Conservation (phyloP, 2,888 invertebrate genomes). For the Sympetrum striolatum region DNA sequence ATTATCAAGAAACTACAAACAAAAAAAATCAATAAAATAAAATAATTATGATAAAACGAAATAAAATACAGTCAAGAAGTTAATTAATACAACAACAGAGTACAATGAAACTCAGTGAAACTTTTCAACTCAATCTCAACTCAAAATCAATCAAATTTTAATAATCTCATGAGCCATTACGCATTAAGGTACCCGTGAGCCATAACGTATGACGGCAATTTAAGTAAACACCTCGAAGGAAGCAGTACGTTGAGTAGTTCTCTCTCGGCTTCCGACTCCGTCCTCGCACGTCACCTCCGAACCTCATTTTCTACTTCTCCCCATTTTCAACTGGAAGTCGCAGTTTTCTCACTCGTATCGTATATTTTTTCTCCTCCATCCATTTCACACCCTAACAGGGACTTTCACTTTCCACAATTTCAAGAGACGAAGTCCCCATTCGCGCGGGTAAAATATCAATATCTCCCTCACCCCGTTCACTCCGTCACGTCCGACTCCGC, state of each 20-base stretch:
- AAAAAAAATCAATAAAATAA: no score
- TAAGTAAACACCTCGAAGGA: no score
- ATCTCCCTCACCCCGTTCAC: neutral
- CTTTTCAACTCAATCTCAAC: no score
- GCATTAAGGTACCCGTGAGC: no score
- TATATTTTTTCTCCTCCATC: neutral
- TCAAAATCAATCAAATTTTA: no score
- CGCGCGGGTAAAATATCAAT: neutral
- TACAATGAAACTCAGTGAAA: no score
- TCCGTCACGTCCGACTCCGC: neutral
- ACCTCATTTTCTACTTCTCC: neutral
- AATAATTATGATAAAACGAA: no score
- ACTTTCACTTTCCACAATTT: constrained; percentile 1
- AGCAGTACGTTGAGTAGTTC: neutral
- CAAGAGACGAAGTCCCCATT: neutral
- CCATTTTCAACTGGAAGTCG: neutral
- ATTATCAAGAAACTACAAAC: no score
- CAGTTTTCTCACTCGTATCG: neutral
- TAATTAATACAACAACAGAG: no score
- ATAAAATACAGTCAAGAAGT: no score
- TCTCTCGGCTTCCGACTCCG: neutral
- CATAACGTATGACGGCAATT: no score
- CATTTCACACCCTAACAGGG: neutral
- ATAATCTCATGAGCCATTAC: no score
- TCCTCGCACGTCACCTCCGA: neutral